Evolutionary conservation across 2,113 vertebrate genomes (phyloP).

Genomic region (Myotis yumanensis): DNA sequence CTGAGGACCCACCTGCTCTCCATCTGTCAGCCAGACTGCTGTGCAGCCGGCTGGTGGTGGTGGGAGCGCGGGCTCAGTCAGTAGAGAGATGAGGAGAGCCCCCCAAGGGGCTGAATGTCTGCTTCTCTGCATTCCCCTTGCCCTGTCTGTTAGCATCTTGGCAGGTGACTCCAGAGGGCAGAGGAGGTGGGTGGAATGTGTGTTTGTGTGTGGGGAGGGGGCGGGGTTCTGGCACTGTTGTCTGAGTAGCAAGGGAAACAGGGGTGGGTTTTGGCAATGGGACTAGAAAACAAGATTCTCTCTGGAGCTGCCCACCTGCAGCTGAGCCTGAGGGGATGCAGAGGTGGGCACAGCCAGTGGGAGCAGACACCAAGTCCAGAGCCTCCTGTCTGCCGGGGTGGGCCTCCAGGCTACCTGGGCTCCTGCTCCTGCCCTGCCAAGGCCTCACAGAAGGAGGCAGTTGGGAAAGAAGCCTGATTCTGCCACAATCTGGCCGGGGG

Average conservation of each 20-base stretch:
- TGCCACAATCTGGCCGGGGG: not conserved
- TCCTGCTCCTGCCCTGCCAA: not conserved
- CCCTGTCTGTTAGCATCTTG: not conserved
- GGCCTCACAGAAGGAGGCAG: not conserved
- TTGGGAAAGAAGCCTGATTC: not conserved
- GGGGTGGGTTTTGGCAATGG: not conserved
- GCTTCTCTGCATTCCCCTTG: not conserved
- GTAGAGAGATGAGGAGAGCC: not conserved
- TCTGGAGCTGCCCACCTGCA: not conserved
- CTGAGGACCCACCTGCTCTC: not conserved
- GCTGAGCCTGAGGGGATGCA: not conserved
- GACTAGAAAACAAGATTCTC: not conserved
- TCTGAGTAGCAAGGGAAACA: not conserved
- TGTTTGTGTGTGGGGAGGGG: not conserved
- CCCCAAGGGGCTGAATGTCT: not conserved
- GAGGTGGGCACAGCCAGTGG: not conserved
- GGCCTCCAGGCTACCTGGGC: not conserved
- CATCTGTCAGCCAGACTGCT: not conserved
- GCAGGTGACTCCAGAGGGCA: not conserved
- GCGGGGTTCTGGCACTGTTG: not conserved
- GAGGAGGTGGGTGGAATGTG: not conserved
- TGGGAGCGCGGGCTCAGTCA: not conserved
- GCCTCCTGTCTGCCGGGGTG: not conserved
- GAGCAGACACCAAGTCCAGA: not conserved
- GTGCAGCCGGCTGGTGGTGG: not conserved